These are phyloP conservation scores for Poecilus cupreus DNA, from an alignment of 2,888 invertebrate species.

Conservation along the genomic window DNA sequence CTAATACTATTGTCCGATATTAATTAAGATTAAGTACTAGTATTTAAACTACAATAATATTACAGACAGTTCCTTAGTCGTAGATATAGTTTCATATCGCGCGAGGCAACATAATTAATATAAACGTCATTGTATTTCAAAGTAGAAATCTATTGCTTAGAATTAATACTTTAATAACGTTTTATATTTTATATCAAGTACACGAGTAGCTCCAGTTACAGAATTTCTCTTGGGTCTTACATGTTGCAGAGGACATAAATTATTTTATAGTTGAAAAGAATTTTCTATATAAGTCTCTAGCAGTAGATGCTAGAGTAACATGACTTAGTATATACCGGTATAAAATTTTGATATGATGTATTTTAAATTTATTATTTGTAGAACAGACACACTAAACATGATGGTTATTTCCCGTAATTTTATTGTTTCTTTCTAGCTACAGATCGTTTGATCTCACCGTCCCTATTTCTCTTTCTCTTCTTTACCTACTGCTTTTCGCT, in stretches of 20 bases:
- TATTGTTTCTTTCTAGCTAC: too few species aligned
- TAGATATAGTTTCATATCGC: background rate
- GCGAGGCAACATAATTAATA: slow-evolving; percentile 3
- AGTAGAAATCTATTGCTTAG: background rate
- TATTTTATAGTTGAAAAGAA: slow-evolving; percentile 9
- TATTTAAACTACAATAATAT: background rate
- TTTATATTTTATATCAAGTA: slow-evolving; percentile 25
- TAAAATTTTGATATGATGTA: too few species aligned
- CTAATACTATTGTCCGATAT: background rate
- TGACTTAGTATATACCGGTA: background rate
- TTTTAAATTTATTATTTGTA: too few species aligned
- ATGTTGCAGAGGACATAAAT: slow-evolving; percentile 27
- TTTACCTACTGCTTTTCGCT: background rate
- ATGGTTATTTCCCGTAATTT: too few species aligned
- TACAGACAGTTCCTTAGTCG: background rate
- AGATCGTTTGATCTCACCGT: too few species aligned
- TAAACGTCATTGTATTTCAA: slow-evolving; percentile 7
- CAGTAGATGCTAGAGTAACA: background rate
- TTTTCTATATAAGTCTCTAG: background rate
- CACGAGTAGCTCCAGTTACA: background rate
- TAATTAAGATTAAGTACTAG: background rate
- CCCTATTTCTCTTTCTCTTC: background rate
- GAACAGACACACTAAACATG: too few species aligned
- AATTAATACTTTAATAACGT: slow-evolving; percentile 24
- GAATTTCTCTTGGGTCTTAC: slow-evolving; percentile 8